Percentiles rank a stretch among this genome's conserved stretches.
Conservation (phyloP, 2,888 invertebrate species). For the Agonopterix alstromeriana region DNA sequence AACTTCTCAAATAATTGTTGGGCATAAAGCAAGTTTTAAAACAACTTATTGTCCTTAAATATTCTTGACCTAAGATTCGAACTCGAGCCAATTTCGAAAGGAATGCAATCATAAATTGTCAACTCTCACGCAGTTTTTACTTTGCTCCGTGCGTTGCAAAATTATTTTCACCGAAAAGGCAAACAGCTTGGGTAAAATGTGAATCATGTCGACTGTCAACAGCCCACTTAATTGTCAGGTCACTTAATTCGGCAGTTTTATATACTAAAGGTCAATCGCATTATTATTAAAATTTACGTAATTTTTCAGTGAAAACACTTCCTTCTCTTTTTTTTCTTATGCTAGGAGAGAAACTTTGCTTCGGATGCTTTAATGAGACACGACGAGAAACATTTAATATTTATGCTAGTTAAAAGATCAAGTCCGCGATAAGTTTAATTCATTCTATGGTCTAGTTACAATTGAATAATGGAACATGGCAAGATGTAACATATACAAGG, state of each 20-base stretch:
- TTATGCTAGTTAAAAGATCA: too few species aligned
- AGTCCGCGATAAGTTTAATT: conserved; percentile 7
- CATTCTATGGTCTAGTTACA: conserved; percentile 22
- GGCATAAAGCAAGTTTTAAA: too few species aligned
- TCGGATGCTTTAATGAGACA: too few species aligned
- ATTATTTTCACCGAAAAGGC: conserved; percentile 25
- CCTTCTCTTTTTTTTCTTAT: too few species aligned
- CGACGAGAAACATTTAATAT: too few species aligned
- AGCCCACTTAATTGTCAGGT: conserved; percentile 34
- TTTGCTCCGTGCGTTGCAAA: conserved; percentile 10
- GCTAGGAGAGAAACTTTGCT: too few species aligned
- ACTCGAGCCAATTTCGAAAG: conserved; percentile 8
- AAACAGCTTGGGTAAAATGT: conserved; percentile 38
- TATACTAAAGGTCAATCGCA: neutral
- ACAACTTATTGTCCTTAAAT: too few species aligned
- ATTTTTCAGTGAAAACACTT: too few species aligned
- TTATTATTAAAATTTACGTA: too few species aligned
- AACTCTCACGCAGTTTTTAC: conserved; percentile 21
- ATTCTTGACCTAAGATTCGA: neutral
- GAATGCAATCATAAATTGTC: conserved; percentile 20
- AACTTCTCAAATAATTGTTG: too few species aligned
- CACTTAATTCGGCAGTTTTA: conserved; percentile 1
- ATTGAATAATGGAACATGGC: conserved; percentile 59
- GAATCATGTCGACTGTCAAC: conserved; percentile 43
- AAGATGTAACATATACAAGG: conserved; percentile 57